These are phyloP conservation scores for Gymnarchus niloticus DNA, from an alignment of 2,113 vertebrate species.

Conservation along the genomic window DNA sequence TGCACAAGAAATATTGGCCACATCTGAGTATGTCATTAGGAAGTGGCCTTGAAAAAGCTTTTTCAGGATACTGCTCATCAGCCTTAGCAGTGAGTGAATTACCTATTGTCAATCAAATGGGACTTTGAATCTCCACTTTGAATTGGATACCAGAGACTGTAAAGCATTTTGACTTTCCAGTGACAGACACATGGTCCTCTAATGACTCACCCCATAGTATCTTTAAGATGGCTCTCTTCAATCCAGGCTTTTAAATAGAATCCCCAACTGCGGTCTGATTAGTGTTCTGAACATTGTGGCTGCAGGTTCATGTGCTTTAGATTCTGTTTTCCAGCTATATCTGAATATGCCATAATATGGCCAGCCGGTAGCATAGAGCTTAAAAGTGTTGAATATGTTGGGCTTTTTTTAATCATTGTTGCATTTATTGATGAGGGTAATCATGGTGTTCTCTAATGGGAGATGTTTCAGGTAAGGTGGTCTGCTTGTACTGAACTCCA, in stretches of 20 bases:
- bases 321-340: background rate
- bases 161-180: slow-evolving; percentile 37
- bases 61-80: background rate
- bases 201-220: slow-evolving; percentile 36
- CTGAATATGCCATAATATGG: background rate
- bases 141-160: slow-evolving; percentile 50
- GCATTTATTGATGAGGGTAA: too few relatives aligned
- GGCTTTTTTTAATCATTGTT: too few relatives aligned
- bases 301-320: background rate
- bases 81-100: background rate
- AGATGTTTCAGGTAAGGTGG: too few relatives aligned
- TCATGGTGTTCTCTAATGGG: too few relatives aligned
- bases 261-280: slow-evolving; percentile 2
- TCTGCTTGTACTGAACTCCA: too few relatives aligned
- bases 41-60: background rate
- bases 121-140: slow-evolving; percentile 45
- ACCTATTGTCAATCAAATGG: slow-evolving; percentile 49
- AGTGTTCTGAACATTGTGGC: background rate
- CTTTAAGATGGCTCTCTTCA: slow-evolving; percentile 31
- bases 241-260: background rate
- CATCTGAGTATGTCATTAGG: background rate
- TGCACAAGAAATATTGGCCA: background rate
- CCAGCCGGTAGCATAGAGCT: slow-evolving; percentile 20
- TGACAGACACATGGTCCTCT: slow-evolving; percentile 1
- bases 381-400: too few relatives aligned